Evolutionary conservation across 2,888 invertebrate species (phyloP).

Genomic region (Archips xylosteana): DNA sequence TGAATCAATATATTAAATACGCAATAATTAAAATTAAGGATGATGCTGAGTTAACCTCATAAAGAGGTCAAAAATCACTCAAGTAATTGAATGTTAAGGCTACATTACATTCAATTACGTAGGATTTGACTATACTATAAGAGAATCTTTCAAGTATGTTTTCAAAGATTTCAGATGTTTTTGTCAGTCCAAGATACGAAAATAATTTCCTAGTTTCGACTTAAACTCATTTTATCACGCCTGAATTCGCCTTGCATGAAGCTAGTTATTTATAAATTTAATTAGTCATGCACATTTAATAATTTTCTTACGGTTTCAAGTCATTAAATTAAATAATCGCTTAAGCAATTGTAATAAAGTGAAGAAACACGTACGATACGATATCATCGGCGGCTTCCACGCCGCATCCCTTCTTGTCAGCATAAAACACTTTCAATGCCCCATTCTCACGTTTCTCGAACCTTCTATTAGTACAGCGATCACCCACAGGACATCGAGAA

Average conservation of each 20-base stretch:
- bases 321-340: slow-evolving; percentile 5
- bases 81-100: background rate
- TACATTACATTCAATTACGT: no score
- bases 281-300: background rate
- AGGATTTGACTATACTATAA: no score
- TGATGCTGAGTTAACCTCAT: background rate
- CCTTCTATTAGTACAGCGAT: slow-evolving; percentile 96
- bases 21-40: background rate
- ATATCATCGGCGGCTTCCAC: slow-evolving; percentile 91
- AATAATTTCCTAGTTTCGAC: background rate
- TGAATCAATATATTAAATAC: background rate
- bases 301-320: background rate
- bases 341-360: slow-evolving; percentile 8
- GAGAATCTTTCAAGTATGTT: background rate
- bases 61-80: background rate
- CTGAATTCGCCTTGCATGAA: slow-evolving; percentile 8
- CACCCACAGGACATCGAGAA: slow-evolving; percentile 94
- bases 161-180: background rate
- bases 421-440: slow-evolving; percentile 94
- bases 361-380: slow-evolving; percentile 83
- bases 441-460: slow-evolving; percentile 96
- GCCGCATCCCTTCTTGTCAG: slow-evolving; percentile 98
- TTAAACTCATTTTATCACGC: slow-evolving; percentile 1
- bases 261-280: background rate
- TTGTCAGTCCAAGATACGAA: background rate